phyloP scores from a whole-genome alignment of 2,888 invertebrate species.

The Drosophila quinaria region DNA sequence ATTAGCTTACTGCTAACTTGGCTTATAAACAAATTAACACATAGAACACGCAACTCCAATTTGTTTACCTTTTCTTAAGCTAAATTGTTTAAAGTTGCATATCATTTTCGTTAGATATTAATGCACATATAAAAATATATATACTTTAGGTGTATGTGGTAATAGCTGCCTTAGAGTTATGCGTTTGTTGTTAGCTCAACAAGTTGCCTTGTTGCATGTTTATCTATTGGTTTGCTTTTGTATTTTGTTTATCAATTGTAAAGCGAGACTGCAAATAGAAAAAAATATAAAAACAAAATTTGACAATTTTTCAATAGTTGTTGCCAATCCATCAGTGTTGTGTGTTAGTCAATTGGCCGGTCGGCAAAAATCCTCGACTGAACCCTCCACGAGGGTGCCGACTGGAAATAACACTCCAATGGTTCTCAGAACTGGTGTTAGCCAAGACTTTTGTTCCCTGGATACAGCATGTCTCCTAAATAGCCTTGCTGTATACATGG shows the following conservation, averaged over 20 bases:
- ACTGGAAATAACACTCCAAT: no score
- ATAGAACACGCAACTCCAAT: constrained; percentile 9
- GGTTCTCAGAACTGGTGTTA: no score
- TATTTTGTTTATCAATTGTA: constrained; percentile 70
- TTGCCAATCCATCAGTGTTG: constrained; percentile 33
- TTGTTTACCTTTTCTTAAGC: constrained; percentile 22
- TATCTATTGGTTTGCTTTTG: constrained; percentile 27
- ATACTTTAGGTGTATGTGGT: constrained; percentile 27
- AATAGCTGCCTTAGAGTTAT: constrained; percentile 47
- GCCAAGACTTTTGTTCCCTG: no score
- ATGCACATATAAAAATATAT: constrained; percentile 30
- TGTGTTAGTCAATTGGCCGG: constrained; percentile 15
- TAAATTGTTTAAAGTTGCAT: constrained; percentile 34
- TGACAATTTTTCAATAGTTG: constrained; percentile 21
- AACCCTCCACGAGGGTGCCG: no score
- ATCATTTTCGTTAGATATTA: constrained; percentile 39
- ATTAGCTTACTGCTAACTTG: constrained; percentile 20
- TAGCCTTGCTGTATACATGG: no score
- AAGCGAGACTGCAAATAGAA: constrained; percentile 78
- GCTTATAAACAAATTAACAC: constrained; percentile 20
- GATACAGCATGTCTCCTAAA: no score
- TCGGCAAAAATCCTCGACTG: no score
- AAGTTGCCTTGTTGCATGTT: constrained; percentile 61
- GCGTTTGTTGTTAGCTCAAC: constrained; percentile 48
- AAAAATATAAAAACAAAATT: constrained; percentile 43